Percentiles rank a stretch among this genome's conserved stretches.
Conservation (phyloP, 2,113 vertebrate species). For the Riparia riparia region DNA sequence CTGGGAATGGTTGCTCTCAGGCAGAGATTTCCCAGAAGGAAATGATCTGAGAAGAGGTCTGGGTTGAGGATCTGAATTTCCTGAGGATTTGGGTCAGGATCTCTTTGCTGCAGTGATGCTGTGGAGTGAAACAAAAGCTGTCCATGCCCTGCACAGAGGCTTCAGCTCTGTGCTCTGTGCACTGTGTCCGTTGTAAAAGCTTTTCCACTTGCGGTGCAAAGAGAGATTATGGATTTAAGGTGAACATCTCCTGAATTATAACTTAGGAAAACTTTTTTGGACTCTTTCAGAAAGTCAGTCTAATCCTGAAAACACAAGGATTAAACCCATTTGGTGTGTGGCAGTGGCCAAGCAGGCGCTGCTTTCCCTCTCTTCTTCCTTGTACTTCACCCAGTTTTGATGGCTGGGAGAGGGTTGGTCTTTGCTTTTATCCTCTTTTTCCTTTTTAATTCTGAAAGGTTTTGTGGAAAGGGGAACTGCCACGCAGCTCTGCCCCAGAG, state of each 20-base stretch:
- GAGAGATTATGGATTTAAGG: background rate
- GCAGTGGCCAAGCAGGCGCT: background rate
- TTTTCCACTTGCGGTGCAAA: background rate
- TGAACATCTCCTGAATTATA: background rate
- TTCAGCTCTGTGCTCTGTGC: no score
- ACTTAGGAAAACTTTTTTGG: background rate
- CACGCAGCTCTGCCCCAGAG: fast-evolving
- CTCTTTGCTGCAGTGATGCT: background rate
- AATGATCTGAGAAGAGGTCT: background rate
- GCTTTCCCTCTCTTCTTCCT: background rate
- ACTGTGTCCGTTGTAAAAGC: background rate
- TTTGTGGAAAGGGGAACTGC: background rate
- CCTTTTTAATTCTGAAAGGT: background rate
- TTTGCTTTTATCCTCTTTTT: background rate
- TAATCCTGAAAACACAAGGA: background rate
- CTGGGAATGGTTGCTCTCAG: background rate
- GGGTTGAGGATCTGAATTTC: background rate
- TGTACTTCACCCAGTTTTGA: background rate
- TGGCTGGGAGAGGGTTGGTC: background rate
- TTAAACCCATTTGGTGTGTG: background rate
- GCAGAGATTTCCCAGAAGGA: background rate
- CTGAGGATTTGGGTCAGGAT: background rate
- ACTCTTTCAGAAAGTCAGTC: background rate
- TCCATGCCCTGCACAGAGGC: background rate
- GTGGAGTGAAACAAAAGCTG: background rate